These are phyloP conservation scores for Tokudaia tokunoshimensis DNA, from an alignment of 2,797 vertebrate species.

Conservation along the genomic window DNA sequence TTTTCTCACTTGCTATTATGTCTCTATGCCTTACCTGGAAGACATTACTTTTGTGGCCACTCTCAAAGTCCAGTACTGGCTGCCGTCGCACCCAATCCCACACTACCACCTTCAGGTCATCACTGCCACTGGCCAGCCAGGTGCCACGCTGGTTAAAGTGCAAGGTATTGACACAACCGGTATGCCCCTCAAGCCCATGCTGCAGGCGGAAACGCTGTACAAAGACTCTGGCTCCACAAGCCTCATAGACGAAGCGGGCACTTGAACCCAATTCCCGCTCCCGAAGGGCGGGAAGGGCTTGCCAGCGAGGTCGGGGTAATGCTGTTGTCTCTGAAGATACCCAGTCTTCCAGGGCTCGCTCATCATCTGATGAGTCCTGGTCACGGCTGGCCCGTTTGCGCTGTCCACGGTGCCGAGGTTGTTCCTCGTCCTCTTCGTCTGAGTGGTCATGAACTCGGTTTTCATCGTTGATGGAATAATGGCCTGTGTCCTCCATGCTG, in stretches of 20 bases:
- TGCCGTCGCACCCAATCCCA: slow-evolving; percentile 96
- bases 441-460: slow-evolving; percentile 90
- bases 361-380: slow-evolving; percentile 93
- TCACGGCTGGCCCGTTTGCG: slow-evolving; percentile 89
- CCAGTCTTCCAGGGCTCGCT: slow-evolving; percentile 96
- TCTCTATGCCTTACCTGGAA: slow-evolving; percentile 93
- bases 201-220: slow-evolving; percentile 96
- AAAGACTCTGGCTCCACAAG: slow-evolving; percentile 94
- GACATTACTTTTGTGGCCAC: slow-evolving; percentile 98
- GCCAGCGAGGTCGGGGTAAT: slow-evolving; percentile 92
- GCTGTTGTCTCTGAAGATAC: slow-evolving; percentile 93
- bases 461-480: slow-evolving; percentile 94
- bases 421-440: slow-evolving; percentile 89
- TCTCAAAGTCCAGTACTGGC: slow-evolving; percentile 96
- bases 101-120: slow-evolving; percentile 96
- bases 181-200: slow-evolving; percentile 95
- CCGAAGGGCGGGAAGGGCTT: slow-evolving; percentile 92
- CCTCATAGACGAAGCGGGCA: slow-evolving; percentile 92
- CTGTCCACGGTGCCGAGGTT: slow-evolving; percentile 79
- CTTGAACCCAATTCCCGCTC: slow-evolving; percentile 93
- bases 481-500: slow-evolving; percentile 97
- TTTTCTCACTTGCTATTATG: neutral
- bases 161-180: slow-evolving; percentile 98
- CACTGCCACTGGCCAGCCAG: slow-evolving; percentile 96
- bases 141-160: slow-evolving; percentile 98